These are phyloP conservation scores for Chironex yamaguchii DNA, from an alignment of 30 jellyfish, hydroid and myxozoan genomes.

Conservation along the genomic window DNA sequence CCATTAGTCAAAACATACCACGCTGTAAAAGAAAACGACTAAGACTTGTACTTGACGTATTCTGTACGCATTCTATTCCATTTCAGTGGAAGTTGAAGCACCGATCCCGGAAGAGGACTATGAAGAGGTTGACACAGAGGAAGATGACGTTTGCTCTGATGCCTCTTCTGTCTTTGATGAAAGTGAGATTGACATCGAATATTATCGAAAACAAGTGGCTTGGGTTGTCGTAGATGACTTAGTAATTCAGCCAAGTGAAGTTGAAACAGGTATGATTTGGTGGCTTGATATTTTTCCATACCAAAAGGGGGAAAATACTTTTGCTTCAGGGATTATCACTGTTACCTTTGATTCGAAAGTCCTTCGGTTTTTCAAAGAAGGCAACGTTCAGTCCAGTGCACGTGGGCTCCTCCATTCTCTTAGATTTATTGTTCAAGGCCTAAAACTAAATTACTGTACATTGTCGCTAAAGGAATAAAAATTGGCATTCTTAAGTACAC, in stretches of 20 bases:
- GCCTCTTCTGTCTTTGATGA: constrained; percentile 49
- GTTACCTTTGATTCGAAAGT: not conserved
- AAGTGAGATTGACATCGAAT: constrained; percentile 64
- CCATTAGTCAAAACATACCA: no score
- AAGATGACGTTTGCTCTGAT: not conserved
- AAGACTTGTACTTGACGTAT: no score
- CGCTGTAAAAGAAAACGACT: no score
- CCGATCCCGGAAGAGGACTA: constrained; percentile 49
- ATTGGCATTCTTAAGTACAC: no score
- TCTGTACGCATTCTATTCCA: no score
- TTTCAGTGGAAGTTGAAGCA: no score
- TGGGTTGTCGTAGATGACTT: constrained; percentile 92
- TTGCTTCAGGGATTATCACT: not conserved
- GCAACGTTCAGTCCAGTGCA: no score
- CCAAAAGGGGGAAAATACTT: not conserved
- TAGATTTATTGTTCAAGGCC: no score
- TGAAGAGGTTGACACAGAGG: not conserved
- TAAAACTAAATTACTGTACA: no score
- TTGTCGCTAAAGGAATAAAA: no score
- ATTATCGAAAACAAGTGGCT: constrained; percentile 72
- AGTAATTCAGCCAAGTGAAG: constrained; percentile 1
- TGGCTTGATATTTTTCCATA: not conserved
- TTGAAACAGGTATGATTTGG: not conserved
- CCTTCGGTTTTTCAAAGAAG: no score
- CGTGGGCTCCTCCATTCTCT: no score